Percentiles rank a stretch among this genome's conserved stretches.
These are phyloP conservation scores for Trachymyrmex septentrionalis DNA, from an alignment of 1,140 invertebrate genomes.

Conservation along the genomic window DNA sequence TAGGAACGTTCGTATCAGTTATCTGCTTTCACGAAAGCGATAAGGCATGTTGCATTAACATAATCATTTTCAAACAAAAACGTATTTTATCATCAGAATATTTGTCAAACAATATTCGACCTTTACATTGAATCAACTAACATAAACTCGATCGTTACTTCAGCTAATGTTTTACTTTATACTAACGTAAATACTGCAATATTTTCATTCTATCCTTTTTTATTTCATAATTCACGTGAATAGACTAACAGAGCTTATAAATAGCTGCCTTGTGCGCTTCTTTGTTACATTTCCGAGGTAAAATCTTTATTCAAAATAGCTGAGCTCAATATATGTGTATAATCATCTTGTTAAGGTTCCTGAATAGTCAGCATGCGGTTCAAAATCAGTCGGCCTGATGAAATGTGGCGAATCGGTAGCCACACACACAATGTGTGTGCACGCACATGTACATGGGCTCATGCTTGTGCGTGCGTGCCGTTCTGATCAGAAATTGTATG, in stretches of 20 bases:
- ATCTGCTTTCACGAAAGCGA: neutral
- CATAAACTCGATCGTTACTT: neutral
- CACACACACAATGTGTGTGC: too few relatives aligned
- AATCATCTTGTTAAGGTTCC: neutral
- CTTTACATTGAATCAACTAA: neutral
- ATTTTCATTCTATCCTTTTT: neutral
- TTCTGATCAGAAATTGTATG: neutral
- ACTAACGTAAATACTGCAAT: neutral
- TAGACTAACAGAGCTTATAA: neutral
- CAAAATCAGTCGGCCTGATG: too few relatives aligned
- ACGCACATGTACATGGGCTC: too few relatives aligned
- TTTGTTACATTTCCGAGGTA: neutral
- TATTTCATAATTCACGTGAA: neutral
- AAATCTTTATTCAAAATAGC: neutral
- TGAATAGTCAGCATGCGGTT: too few relatives aligned
- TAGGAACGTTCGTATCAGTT: neutral
- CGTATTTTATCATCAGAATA: neutral
- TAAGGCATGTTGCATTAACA: neutral
- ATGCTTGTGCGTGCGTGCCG: too few relatives aligned
- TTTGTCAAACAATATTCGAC: neutral
- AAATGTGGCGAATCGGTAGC: too few relatives aligned
- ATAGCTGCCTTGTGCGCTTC: neutral
- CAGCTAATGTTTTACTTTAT: neutral
- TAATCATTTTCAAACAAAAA: neutral
- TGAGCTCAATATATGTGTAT: neutral